Base-by-base conservation (phyloP, 1,140 invertebrate genomes). In the Bombus confusus region DNA sequence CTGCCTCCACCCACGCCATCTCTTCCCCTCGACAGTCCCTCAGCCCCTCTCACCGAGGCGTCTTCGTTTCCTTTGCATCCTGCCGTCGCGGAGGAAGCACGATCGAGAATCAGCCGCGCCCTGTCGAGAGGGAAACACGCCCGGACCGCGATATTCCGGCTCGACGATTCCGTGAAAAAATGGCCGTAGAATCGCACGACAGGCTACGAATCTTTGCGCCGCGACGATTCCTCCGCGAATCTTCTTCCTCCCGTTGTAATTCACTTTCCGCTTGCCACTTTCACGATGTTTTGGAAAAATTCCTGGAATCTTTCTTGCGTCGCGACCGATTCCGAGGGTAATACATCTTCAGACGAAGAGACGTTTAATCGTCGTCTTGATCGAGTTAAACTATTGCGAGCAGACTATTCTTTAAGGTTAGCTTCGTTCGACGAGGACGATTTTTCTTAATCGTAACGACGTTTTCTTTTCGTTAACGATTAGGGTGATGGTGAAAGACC, bases 41-140 rank as follows among this genome's bases (percentile, higher is more conserved):
- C 66, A 39, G 28, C 10, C 37, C 34, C 59, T n/a, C 74, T 52
- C 64, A 62, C 39, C 82, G 34, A 59, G 43, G 37, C 79, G 62
- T 85, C 83, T 83, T 79, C 75, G 77, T 47, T 43, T 77, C 72
- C 37, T 78, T 62, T 52, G 66, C 66, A 59, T 80, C 69, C 80
- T 59, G 34, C 37, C 83, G 64, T 66, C 52, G 68, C 34, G 31
- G 69, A 81, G 41, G 68, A 87, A 85, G 62, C 72, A 73, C 84
- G 72, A 80, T 86, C 76, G 59, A 86, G 79, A 77, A 88, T 90
- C 77, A 87, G 85, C 89, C 85, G 88, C 88, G 80, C 86, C 86
- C 86, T 90, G 78, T n/a, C 59, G 59, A 77, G 66, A 76, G 77
- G 39, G 75, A n/a, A 83, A 47, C 39, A 25, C 31, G 34, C 69